Evolutionary conservation across 2,888 invertebrate species (phyloP).

Genomic region (Patella pellucida): DNA sequence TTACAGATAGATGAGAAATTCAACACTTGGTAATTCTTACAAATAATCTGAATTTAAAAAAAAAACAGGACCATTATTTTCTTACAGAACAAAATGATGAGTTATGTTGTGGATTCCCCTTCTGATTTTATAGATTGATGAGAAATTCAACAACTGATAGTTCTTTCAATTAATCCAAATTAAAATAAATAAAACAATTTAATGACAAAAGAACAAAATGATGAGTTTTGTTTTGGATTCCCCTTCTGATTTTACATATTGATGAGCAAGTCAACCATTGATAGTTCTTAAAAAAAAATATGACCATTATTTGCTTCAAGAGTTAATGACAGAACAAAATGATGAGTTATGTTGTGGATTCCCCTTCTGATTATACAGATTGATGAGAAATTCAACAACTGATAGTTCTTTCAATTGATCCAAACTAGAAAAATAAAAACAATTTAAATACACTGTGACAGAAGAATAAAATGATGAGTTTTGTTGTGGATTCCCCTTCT

Average conservation of each 20-base stretch:
- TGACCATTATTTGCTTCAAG: too few relatives aligned
- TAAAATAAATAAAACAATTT: too few relatives aligned
- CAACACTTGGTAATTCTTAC: background rate
- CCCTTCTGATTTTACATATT: background rate
- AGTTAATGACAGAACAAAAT: background rate
- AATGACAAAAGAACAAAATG: slow-evolving; percentile 6
- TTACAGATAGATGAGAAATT: background rate
- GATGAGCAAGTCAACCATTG: background rate
- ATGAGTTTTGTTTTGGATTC: slow-evolving; percentile 5
- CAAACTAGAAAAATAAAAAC: background rate
- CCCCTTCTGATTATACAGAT: background rate
- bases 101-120: slow-evolving; percentile 4
- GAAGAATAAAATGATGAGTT: background rate
- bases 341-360: slow-evolving; percentile 8
- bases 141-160: slow-evolving; percentile 3
- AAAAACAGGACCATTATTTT: too few relatives aligned
- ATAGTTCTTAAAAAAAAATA: background rate
- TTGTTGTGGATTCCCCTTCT: slow-evolving; percentile 10
- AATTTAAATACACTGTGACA: background rate
- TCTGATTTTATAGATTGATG: background rate
- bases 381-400: slow-evolving; percentile 9
- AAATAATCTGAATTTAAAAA: background rate
- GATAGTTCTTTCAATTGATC: background rate
- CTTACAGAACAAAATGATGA: slow-evolving; percentile 8
- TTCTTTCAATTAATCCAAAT: background rate